Base-by-base conservation (phyloP, 2,888 invertebrate genomes). In the Gari tellinella region DNA sequence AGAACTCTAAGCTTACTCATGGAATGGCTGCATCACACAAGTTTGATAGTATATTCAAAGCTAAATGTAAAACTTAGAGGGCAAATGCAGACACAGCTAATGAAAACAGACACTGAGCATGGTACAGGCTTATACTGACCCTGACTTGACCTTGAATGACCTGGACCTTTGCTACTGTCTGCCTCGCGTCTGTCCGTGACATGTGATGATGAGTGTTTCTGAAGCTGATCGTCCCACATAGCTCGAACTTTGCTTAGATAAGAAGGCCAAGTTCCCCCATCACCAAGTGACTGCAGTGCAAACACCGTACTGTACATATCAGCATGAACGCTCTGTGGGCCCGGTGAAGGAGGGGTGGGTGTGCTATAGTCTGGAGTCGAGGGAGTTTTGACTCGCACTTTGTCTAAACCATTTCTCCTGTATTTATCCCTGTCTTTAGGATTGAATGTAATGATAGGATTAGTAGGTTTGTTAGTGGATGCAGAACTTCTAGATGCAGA, bases 251-350 rank as follows among this genome's bases (percentile, higher is more conserved):
- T 86, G 49, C 82, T 89, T 31, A 89, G 72, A 76, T 91, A 91
- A n/a, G 74, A 66, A 4, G 76, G 76, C 81, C 84, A 83, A 26
- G 81, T 81, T 26, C 70, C 79, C 46, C 84, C 85, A 58, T 86
- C 83, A 60, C 87, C 86, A 25, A 91, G 86, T 8, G 89, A 87
- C 62, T 90, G 90, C 14, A 91, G 85, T 26, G 91, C 90, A 81
- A 91, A 91, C 55, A 88, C 86, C 15, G 91, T 91, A 80, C 86
- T 87, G 84, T 91, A 91, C 63, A 90, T 84, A 65, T 91, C 91
- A 8, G 86, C 84, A 72, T 91, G 91, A 26, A 91, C 83, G 72
- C 86, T 86, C 60, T 85, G 84, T 21, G 84, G 76, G 15, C 81
- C 82, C 26, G 83, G 76, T 10, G 62, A 53, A 5, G n/a, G 21